A percentile compares a stretch with the other conserved stretches of the same genome.
These are phyloP conservation scores for Toxonevra muliebris DNA, from an alignment of 2,888 invertebrate species.

Conservation along the genomic window DNA sequence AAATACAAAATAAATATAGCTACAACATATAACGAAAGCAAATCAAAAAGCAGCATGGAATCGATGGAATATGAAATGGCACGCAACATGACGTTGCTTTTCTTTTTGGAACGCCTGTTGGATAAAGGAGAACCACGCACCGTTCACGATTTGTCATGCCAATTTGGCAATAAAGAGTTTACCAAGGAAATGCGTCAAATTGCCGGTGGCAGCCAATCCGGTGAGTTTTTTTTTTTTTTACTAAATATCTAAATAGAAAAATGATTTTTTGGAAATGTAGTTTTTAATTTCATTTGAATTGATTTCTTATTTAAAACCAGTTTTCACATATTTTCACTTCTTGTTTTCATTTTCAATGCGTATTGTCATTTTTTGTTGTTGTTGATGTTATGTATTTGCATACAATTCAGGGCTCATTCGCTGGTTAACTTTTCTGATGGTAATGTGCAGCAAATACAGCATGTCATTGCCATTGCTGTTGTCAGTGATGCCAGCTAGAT, in stretches of 20 bases:
- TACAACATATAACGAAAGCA: conserved; percentile 17
- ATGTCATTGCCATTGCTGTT: conserved; percentile 9
- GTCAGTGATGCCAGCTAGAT: conserved; percentile 1
- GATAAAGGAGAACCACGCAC: conserved; percentile 95
- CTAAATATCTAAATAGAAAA: too few relatives aligned
- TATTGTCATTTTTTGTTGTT: not conserved
- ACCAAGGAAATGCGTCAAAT: conserved; percentile 98
- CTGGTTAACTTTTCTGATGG: too few relatives aligned
- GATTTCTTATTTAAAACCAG: too few relatives aligned
- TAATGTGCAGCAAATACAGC: not conserved
- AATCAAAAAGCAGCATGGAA: conserved; percentile 72
- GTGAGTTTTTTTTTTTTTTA: conserved; percentile 69
- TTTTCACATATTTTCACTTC: too few relatives aligned
- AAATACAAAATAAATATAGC: conserved; percentile 4
- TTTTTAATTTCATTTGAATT: too few relatives aligned
- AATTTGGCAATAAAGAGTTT: conserved; percentile 99
- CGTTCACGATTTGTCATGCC: conserved; percentile 97
- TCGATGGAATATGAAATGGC: conserved; percentile 94
- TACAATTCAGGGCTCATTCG: too few relatives aligned
- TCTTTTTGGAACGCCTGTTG: conserved; percentile 97
- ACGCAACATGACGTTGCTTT: conserved; percentile 94
- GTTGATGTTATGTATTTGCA: not conserved
- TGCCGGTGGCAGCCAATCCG: conserved; percentile 94
- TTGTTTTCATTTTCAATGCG: too few relatives aligned
- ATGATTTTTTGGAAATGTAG: too few relatives aligned